Base-by-base conservation (phyloP, 2,113 vertebrate genomes). In the Pelmatolapia mariae region DNA sequence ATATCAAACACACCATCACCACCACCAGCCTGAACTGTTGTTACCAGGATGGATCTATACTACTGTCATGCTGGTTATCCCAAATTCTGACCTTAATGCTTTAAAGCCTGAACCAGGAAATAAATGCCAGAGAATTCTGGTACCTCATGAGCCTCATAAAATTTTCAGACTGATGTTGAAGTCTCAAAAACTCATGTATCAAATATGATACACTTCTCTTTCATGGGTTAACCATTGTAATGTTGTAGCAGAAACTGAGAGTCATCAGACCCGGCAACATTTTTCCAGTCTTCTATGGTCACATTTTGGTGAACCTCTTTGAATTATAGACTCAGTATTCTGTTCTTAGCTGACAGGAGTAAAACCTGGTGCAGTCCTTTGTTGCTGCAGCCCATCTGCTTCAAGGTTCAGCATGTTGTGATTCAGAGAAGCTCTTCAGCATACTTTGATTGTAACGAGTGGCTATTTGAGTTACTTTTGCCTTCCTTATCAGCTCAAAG, bases 381-480 rank as follows among this genome's bases (percentile, higher is more conserved):
- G 61, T 38, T 66, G 31, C 33, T 66, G 19, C 38, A 66, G 61
- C 2, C 19, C 33, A 38, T 22, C 61, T 5, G 33, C 61, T n/a
- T 66, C 61, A 38, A 56, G 33, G 33, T 66, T 66, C 33, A 66
- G 38, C 61, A 38, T 66, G 6, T 66, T 63, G 31, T 63, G 10
- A 63, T 66, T 66, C 18, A 66, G 61, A 36, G 31, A 66, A 66
- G 61, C 61, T 36, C 0, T 63, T 36, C 0, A 36, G 18, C 18
- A 36, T 36, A 36, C 59, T 63, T 63, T 38, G 22, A 26, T 73
- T 73, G 68, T 26, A 73, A 29, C 15, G 7, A 73, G 40, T 76
- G 29, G 59, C 31, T 61, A 61, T 61, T 61, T 63, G 40, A 29
- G 68, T 47, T 47, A 18, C 68, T 18, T 45, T 76, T 76, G 15